Evolutionary conservation across 2,888 invertebrate genomes (phyloP), one percentile per base, ranked within the genome.

Genomic region (Clunio marinus): DNA sequence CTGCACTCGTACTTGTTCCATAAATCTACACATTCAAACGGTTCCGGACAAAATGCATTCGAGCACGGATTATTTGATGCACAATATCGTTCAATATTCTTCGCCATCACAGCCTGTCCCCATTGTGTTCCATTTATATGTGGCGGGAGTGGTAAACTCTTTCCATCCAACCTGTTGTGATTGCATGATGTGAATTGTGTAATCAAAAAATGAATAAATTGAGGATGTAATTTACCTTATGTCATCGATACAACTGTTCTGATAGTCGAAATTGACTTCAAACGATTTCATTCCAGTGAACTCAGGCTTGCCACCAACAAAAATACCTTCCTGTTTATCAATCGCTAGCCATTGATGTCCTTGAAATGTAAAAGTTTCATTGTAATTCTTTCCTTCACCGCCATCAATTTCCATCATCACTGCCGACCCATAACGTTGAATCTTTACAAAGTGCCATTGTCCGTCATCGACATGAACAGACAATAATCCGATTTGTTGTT

Each of bases 1-100:
- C 81, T 80, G 80, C 84, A 84, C 73, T 83, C 82, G 71, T 82
- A 80, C 63, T 80, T 77, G 74, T 83, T 83, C 84, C 84, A 84
- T 57, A 84, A 77, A 75, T 81, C 82, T 69, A 78, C 77, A 76
- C 81, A 83, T 69, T 79, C 80, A 74, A 81, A 81, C 27, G 78
- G 80, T 65, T 76, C 76, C 2, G 79, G 77, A 72, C 82, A 83
- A 70, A 77, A 78, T 57, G 81, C 77, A 70, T 78, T 78, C 59
- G 76, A 76, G 72, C 83, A 83, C 13, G 81, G 81, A 71, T 80
- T 77, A 69, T 82, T 78, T n/a, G 81, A 79, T 41, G 78, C 76
- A 75, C 85, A 85, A 69, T 81, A 80, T 70, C 79, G 78, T 69
- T 77, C 77, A n/a, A 83, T 76, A 72, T 81, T 79, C 37, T 78